Evolutionary conservation across 2,888 invertebrate species (phyloP).

Genomic region (Cryptocephalus primarius): DNA sequence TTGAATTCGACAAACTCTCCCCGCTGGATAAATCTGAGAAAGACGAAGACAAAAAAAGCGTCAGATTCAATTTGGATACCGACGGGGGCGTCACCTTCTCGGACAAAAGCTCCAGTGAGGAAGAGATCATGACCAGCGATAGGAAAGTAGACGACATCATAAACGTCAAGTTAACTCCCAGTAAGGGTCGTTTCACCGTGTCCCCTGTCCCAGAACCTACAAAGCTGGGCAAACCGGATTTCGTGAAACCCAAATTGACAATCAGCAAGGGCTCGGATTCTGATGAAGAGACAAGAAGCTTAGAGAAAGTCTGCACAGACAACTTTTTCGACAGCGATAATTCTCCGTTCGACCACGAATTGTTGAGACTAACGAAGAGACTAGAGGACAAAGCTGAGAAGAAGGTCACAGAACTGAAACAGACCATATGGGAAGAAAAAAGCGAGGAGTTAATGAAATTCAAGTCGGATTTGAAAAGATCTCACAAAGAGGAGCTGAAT

Average conservation of each 20-base stretch:
- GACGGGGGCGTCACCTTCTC: constrained; percentile 36
- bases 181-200: constrained; percentile 26
- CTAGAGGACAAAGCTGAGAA: constrained; percentile 35
- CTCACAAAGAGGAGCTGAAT: constrained; percentile 41
- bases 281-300: constrained; percentile 41
- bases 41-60: constrained; percentile 69
- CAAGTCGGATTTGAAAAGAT: constrained; percentile 31
- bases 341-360: constrained; percentile 14
- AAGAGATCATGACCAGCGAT: constrained; percentile 20
- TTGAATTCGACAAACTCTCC: constrained; percentile 27
- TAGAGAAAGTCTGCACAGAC: constrained; percentile 23
- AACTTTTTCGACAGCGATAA: constrained; percentile 18
- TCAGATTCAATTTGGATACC: constrained; percentile 50
- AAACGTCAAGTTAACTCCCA: constrained; percentile 23
- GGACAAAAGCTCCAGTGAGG: constrained; percentile 30
- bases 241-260: constrained; percentile 47
- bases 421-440: constrained; percentile 43
- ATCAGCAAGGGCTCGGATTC: constrained; percentile 38
- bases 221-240: constrained; percentile 47
- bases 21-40: constrained; percentile 29
- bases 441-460: constrained; percentile 33
- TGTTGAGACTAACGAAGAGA: constrained; percentile 14
- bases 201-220: constrained; percentile 23
- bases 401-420: constrained; percentile 44
- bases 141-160: constrained; percentile 23